Percentiles rank a stretch among this genome's conserved stretches.
Conservation (phyloP, 2,113 vertebrate species). For the Fregetta grallaria region DNA sequence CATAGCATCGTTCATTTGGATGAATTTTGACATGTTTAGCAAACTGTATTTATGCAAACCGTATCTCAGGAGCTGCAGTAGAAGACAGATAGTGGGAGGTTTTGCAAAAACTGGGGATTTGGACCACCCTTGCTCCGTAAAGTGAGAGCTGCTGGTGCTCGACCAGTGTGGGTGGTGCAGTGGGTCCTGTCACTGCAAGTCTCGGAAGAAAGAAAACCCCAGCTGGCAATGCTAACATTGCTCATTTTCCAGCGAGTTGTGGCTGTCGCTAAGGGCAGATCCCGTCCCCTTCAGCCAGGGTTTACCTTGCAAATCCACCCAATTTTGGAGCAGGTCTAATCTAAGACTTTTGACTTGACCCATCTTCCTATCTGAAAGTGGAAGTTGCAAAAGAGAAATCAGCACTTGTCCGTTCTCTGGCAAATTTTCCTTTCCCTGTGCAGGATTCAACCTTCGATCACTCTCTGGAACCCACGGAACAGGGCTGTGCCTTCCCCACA, state of each 20-base stretch:
- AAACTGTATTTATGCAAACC: not conserved
- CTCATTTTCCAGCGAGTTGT: not conserved
- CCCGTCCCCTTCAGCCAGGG: not conserved
- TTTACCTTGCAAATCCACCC: not conserved
- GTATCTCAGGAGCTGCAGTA: accelerated
- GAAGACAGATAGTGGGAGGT: not conserved
- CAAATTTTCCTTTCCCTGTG: not conserved
- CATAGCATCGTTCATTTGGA: accelerated
- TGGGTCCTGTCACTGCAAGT: accelerated
- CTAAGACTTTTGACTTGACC: too few relatives aligned
- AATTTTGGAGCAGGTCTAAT: accelerated
- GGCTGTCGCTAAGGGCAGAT: not conserved
- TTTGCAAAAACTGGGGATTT: not conserved
- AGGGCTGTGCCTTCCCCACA: not conserved
- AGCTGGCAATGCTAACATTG: not conserved
- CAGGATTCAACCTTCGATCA: not conserved
- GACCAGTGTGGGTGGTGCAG: not conserved
- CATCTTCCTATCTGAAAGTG: accelerated
- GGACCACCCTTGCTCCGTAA: not conserved
- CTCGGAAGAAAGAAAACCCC: not conserved
- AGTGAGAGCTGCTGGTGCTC: not conserved
- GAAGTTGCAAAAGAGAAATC: not conserved
- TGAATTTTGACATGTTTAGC: not conserved
- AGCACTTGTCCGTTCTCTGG: accelerated
- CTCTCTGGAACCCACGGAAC: not conserved